These are phyloP conservation scores for Chloroceryle aenea DNA, from an alignment of 2,113 vertebrate genomes.

Conservation along the genomic window DNA sequence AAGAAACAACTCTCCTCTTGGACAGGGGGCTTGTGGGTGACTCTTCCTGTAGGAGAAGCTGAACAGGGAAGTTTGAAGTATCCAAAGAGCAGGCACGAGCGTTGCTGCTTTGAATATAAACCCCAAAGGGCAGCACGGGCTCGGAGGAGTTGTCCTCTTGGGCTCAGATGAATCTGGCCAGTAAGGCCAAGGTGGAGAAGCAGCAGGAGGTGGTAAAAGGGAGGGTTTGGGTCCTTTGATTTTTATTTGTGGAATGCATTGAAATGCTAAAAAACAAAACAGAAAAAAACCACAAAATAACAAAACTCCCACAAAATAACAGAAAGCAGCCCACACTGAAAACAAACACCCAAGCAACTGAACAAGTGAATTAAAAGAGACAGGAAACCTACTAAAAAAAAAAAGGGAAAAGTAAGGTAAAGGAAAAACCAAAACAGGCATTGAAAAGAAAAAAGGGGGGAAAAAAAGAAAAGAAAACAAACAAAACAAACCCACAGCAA, in stretches of 20 bases:
- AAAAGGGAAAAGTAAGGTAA: too few relatives aligned
- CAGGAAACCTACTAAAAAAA: too few relatives aligned
- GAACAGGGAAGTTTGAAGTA: not conserved
- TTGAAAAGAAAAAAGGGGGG: too few relatives aligned
- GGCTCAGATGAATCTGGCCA: not conserved
- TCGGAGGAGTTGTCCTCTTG: not conserved
- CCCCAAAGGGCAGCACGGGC: accelerated
- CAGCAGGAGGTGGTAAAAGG: not conserved
- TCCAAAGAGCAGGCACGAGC: not conserved
- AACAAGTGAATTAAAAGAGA: too few relatives aligned
- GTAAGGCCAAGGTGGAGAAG: not conserved
- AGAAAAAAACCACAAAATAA: too few relatives aligned
- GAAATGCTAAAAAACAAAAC: not conserved
- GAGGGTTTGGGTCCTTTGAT: not conserved
- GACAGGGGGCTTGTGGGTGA: not conserved
- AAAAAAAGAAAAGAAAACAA: too few relatives aligned
- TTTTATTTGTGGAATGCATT: not conserved
- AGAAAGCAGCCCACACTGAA: too few relatives aligned
- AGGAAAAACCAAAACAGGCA: not conserved
- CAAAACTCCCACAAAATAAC: too few relatives aligned
- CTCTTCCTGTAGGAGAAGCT: not conserved
- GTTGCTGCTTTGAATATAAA: not conserved
- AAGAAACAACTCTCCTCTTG: not conserved
- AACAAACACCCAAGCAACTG: too few relatives aligned
- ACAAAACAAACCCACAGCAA: too few relatives aligned